Evolutionary conservation across 2,888 invertebrate species (phyloP).

Genomic region (Watsonalla binaria): DNA sequence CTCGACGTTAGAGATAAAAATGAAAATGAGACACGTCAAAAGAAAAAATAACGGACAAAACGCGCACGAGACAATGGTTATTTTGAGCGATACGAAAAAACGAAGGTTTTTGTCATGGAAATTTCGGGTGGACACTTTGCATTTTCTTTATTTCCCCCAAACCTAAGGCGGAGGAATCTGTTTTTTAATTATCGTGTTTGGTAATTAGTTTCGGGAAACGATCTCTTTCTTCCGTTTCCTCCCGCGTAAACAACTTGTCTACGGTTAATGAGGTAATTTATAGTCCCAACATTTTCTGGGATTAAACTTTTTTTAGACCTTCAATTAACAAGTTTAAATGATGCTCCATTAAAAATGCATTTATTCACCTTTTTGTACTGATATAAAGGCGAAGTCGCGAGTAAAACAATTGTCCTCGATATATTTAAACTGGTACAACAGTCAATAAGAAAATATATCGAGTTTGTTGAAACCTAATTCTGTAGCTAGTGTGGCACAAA

Average conservation of each 20-base stretch:
- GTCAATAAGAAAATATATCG: conserved; percentile 9
- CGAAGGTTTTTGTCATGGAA: conserved; percentile 72
- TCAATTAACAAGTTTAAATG: too few relatives aligned
- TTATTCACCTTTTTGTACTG: too few relatives aligned
- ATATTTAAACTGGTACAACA: conserved; percentile 2
- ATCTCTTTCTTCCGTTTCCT: conserved; percentile 64
- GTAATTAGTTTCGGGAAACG: conserved; percentile 77
- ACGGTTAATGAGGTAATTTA: conserved; percentile 70
- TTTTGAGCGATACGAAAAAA: conserved; percentile 72
- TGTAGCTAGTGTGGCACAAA: conserved; percentile 18
- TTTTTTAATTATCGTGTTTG: conserved; percentile 78
- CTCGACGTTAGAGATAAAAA: conserved; percentile 69
- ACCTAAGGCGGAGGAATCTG: conserved; percentile 64
- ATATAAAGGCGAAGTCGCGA: neutral
- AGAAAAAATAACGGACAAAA: conserved; percentile 63
- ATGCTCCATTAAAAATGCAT: too few relatives aligned
- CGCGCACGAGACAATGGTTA: conserved; percentile 70
- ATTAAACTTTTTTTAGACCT: too few relatives aligned
- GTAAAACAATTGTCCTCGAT: neutral
- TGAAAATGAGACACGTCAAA: conserved; percentile 74
- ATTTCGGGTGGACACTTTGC: conserved; percentile 74
- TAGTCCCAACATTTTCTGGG: conserved; percentile 39
- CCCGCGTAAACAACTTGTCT: conserved; percentile 65
- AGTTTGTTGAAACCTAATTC: conserved; percentile 14
- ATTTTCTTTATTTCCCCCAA: conserved; percentile 72